Conservation (phyloP, 2,797 vertebrate species). For the Mormyrus hasselquistii region DNA sequence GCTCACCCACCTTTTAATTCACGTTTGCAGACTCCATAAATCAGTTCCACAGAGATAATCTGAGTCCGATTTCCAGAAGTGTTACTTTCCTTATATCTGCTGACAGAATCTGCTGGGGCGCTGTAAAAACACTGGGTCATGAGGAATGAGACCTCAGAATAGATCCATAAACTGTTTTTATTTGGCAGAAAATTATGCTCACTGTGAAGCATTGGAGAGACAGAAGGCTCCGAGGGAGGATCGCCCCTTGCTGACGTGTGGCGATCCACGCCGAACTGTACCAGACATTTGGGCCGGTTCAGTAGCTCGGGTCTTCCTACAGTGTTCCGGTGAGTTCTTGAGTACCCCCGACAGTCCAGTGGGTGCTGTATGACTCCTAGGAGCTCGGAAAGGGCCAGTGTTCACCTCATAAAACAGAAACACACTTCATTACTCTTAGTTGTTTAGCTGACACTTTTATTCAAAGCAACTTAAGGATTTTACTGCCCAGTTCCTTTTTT, state of each 20-base stretch:
- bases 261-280: not conserved
- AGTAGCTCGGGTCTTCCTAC: not conserved
- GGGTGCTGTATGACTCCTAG: not conserved
- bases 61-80: not conserved
- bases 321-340: not conserved
- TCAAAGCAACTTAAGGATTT: not conserved
- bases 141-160: not conserved
- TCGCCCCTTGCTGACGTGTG: not conserved
- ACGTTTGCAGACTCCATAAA: not conserved
- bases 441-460: constrained; percentile 7
- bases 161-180: not conserved
- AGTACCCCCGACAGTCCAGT: not conserved
- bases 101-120: not conserved
- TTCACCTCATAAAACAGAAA: not conserved
- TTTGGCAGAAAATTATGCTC: not conserved
- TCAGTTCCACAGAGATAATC: not conserved
- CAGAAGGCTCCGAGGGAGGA: not conserved
- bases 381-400: not conserved
- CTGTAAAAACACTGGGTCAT: not conserved
- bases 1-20: not conserved
- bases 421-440: constrained; percentile 9
- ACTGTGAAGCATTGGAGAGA: not conserved
- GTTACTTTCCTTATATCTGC: constrained; percentile 5
- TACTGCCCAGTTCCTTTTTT: not conserved
- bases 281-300: not conserved